Evolutionary conservation across 2,797 vertebrate species (phyloP).

Genomic region (Okamejei kenojei): DNA sequence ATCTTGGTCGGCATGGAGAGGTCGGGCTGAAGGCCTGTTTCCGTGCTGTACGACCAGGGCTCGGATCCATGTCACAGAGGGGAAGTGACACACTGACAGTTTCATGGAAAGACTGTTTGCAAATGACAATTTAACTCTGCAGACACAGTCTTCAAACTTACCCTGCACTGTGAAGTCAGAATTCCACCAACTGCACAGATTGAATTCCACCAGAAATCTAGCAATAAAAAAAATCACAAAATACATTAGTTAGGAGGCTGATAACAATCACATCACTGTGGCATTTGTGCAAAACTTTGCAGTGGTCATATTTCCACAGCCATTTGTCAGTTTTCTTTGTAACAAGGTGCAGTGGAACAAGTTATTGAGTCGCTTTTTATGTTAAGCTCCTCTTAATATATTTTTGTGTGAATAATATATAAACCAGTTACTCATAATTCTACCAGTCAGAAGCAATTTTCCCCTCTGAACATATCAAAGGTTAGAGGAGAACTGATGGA

Average conservation of each 20-base stretch:
- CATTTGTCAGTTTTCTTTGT: background rate
- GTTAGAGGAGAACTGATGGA: no score
- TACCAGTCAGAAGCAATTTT: background rate
- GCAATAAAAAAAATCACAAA: conserved; percentile 43
- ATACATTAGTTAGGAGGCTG: conserved; percentile 33
- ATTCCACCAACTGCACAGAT: conserved; percentile 94
- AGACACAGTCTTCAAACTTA: conserved; percentile 52
- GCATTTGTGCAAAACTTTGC: background rate
- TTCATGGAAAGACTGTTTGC: background rate
- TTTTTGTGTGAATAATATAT: background rate
- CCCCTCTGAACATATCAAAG: background rate
- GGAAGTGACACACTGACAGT: no score
- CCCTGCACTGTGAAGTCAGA: conserved; percentile 84
- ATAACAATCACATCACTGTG: background rate
- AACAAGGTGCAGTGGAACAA: background rate
- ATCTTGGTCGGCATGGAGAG: no score
- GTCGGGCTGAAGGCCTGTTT: no score
- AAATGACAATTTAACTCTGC: background rate
- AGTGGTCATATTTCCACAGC: background rate
- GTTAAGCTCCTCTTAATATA: background rate
- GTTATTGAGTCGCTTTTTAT: background rate
- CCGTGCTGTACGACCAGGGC: no score
- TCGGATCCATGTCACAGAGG: background rate
- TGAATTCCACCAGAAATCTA: conserved; percentile 96
- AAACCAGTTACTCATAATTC: background rate